Evolutionary conservation across 2,113 vertebrate genomes (phyloP), one percentile per base, ranked within the genome.

Genomic region (Bettongia penicillata): DNA sequence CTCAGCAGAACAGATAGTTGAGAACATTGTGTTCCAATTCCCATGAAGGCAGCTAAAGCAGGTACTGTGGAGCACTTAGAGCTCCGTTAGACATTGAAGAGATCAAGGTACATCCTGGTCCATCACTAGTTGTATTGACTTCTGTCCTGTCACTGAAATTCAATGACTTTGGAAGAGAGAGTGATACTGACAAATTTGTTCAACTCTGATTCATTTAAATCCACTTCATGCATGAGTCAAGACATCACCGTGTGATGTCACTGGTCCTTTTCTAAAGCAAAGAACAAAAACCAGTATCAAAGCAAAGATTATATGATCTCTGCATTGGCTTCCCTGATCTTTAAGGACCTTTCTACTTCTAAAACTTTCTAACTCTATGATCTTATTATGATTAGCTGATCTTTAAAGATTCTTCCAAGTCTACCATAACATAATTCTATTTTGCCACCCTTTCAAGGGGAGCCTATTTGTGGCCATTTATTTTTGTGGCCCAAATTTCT

Each of bases 401-500:
- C 16, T 43, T 43, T 84, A 23, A 84, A 19, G 0, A 1, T 43
- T 84, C 37, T 84, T 84, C 19, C n/a, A 43, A 84, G 6, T 43
- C n/a, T 43, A 23, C 68, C 19, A 23, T 84, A 84, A 19, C 3
- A 8, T 43, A 84, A 43, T 84, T 19, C n/a, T 7, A 84, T 43
- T 43, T 84, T 23, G 37, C n/a, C 19, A 84, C 22, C 19, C 68
- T 43, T 84, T n/a, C 68, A 84, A 7, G 19, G 19, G 43, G 37
- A 84, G 23, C 68, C n/a, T 43, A 22, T 8, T 84, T 11, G 26
- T 84, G 43, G 43, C n/a, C 19, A 84, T 84, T 43, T 7, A 84
- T 43, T 84, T 84, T n/a, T 43, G n/a, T 84, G n/a, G n/a, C 43
- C 19, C 68, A 84, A 84, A 43, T 93, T 96, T 95, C 97, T 61